Base-by-base conservation (phyloP, 2,888 invertebrate genomes). In the Agapostemon virescens region DNA sequence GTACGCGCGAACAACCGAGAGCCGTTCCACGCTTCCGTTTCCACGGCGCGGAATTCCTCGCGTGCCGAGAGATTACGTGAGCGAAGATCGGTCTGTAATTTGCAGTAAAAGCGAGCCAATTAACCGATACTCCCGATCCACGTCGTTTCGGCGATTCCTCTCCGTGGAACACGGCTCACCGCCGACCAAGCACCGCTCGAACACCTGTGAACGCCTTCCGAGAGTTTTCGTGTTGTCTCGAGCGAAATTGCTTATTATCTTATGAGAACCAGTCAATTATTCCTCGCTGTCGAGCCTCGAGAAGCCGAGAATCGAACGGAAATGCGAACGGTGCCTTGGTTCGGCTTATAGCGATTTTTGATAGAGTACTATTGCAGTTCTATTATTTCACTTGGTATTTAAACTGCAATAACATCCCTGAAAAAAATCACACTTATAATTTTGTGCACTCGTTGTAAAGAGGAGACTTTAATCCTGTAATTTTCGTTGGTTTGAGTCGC, bases 31-130 rank as follows among this genome's bases (percentile, higher is more conserved):
- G 26, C 58, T 69, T 64, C 78, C n/a, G 45, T 77, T 72, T 68
- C 68, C 23, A 42, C 20, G 49, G 38, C 67, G 61, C 13, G 52
- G 64, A 78, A 80, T 80, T 74, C 69, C 58, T 78, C 49, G 69
- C 73, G 78, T 70, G 78, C 69, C 69, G n/a, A n/a, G 11, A 40
- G 64, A 49, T 73, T 72, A 61, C 78, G 77, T 17, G 78, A 69
- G 73, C 40, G 20, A 30, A 49, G 30, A 78, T 78, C 58, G 66
- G 66, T 26, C 49, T 58, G 78, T 61, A 77, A 79, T 80, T 73
- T 78, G 36, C 72, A 63, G 78, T 66, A 78, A 78, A 74, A 73
- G 58, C 36, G 58, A 73, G 30, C 49, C 49, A 70, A 80, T 80
- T 80, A 73, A 79, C 66, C 69, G 58, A 49, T 38, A 77, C 40